Evolutionary conservation across 2,888 invertebrate genomes (phyloP), one percentile per base, ranked within the genome.

Genomic region (Drosophila paranaensis): DNA sequence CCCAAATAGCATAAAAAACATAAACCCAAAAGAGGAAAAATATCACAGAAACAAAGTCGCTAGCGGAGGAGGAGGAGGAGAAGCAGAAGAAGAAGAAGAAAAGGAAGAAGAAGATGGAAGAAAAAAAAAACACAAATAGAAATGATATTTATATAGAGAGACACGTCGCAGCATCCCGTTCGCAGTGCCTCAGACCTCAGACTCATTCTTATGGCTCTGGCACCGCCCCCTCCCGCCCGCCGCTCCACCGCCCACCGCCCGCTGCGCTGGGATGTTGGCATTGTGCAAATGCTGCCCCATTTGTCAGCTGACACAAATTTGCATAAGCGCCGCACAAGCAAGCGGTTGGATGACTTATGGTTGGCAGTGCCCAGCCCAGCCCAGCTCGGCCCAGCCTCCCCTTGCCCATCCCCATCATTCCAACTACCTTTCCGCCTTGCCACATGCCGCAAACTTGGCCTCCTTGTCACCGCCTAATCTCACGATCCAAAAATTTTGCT

Each of bases 231-330:
- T 6, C 10, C 33, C 14, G 3, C 20, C 11, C 9, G 39, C 13
- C 16, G 43, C 43, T n/a, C 43, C n/a, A 9, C 6, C 40, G 40
- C 10, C 2, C 0, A 3, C 20, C 20, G 9, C 16, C n/a, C 25
- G 14, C 30, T 51, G 70, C 35, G 58, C 66, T 73, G 76, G 54
- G 61, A 67, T 73, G 71, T 53, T 48, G 90, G 77, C 79, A 88
- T 85, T 82, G 80, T 90, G 88, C 84, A 90, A 90, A 88, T 81
- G 89, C 81, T 91, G 92, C 83, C 80, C 92, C 87, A 91, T 91
- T 91, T 91, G 91, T 91, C 90, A 92, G 91, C 88, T 92, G 86
- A 89, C 90, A 85, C 92, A 85, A 85, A 92, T 92, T 92, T 90
- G 88, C 91, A 92, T 91, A 92, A 90, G 86, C 86, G 86, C 54